A percentile compares a stretch with the other conserved stretches of the same genome.
These are phyloP conservation scores for Sebastes hopkinsi DNA, from an alignment of 2,797 vertebrate species.

Conservation along the genomic window DNA sequence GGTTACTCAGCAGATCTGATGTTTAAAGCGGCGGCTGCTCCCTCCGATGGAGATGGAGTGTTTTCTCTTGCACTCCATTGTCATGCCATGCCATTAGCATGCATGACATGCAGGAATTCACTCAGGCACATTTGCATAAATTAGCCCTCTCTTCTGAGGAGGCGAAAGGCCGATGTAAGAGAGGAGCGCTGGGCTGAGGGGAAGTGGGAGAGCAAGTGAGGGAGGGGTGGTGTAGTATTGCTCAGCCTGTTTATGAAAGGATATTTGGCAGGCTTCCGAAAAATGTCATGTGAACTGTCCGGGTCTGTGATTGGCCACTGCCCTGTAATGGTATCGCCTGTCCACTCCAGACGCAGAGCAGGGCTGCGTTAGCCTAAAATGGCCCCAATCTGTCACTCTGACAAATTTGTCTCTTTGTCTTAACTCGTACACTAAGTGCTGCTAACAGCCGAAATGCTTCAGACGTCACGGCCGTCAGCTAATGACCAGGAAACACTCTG, in stretches of 20 bases:
- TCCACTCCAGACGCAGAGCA: conserved; percentile 79
- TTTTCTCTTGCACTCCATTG: conserved; percentile 51
- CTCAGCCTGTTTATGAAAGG: conserved; percentile 61
- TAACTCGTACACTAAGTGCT: conserved; percentile 87
- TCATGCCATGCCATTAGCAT: conserved; percentile 75
- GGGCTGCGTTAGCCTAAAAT: conserved; percentile 87
- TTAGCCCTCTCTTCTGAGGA: conserved; percentile 65
- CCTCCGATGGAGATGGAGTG: conserved; percentile 39
- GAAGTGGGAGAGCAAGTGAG: not conserved
- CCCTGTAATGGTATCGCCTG: conserved; percentile 85
- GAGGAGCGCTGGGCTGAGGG: conserved; percentile 11
- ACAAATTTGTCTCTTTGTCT: conserved; percentile 92
- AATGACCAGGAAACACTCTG: conserved; percentile 88
- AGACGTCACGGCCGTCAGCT: conserved; percentile 87
- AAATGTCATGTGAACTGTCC: conserved; percentile 66
- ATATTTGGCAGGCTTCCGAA: conserved; percentile 65
- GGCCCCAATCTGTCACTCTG: conserved; percentile 89
- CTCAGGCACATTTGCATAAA: conserved; percentile 74
- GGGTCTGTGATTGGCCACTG: conserved; percentile 84
- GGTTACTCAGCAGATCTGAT: conserved; percentile 79
- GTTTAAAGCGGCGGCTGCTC: conserved; percentile 21
- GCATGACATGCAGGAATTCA: conserved; percentile 79
- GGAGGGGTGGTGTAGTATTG: conserved; percentile 35
- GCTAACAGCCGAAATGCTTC: conserved; percentile 89
- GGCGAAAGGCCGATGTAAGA: conserved; percentile 55